Evolutionary conservation across 2,888 invertebrate species (phyloP), one percentile per base, ranked within the genome.

Genomic region (Lepidochitona cinerea): DNA sequence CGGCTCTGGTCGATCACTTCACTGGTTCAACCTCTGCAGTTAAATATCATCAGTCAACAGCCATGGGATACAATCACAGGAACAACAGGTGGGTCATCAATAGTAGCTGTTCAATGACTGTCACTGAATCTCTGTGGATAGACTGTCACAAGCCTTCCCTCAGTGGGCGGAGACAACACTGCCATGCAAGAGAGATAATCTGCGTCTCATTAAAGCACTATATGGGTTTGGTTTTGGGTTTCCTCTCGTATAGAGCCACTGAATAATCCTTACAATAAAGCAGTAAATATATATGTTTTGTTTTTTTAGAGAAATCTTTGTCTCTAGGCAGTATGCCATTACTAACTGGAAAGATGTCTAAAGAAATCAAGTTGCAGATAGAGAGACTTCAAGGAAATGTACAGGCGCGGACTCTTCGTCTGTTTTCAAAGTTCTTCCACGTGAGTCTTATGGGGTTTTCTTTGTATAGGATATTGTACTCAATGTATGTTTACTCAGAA

Each of bases 1-100:
- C 83, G 91, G 33, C 84, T 91, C 23, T 91, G 91, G 91, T 89
- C 89, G 29, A 79, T 91, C 23, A 83, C 88, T 4, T 85, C 90
- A 6, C 83, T 91, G 4, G 84, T 89, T 53, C 88, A 89, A 54
- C 87, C 89, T 14, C 74, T 91, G 36, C 88, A 90, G 70, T 78
- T 91, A 32, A 87, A 86, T 74, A 83, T 90, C 37, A 78, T 91
- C 9, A 88, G 88, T 32, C 80, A 84, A 1, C 83, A 84, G 73
- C 87, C 89, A 0, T 86, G 86, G 84, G 75, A 82, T 32, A 87
- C 87, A 23, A 75, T 87, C 14, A 73, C 87, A 41, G 81, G 77
- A 5, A 70, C 80, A 37, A 77, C 80, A 75, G 85, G 87, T 85
- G 66, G 78, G 29, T 49, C 18, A n/a, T n/a, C n/a, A n/a, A n/a